Percentiles rank a stretch among this genome's conserved stretches.
phyloP scores from a whole-genome alignment of 2,113 vertebrate genomes.

The Thalassarche chlororhynchos region DNA sequence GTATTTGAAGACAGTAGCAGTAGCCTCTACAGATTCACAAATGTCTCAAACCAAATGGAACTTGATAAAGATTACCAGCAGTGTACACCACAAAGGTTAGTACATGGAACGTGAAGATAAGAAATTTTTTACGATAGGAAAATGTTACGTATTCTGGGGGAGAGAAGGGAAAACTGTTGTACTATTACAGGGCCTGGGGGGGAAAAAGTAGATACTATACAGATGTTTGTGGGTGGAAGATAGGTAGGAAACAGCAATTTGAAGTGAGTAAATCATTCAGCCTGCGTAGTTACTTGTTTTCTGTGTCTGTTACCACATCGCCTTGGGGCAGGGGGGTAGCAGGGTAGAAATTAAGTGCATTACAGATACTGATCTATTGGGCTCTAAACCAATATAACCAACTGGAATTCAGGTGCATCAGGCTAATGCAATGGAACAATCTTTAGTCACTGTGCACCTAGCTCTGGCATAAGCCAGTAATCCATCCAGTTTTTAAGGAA shows the following conservation, averaged over 20 bases:
- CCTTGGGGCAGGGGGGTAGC: neutral
- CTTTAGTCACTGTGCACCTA: neutral
- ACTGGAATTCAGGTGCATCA: neutral
- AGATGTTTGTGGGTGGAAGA: neutral
- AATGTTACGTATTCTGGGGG: neutral
- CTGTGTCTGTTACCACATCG: neutral
- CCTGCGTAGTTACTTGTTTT: neutral
- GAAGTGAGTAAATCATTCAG: neutral
- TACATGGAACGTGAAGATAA: neutral
- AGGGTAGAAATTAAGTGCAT: neutral
- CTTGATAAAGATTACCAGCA: constrained; percentile 73
- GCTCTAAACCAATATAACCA: neutral
- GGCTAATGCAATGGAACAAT: neutral
- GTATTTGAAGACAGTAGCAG: constrained; percentile 92
- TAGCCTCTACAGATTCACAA: constrained; percentile 92
- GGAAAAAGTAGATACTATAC: neutral
- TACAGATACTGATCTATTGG: neutral
- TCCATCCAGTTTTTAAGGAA: neutral
- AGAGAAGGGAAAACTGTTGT: neutral
- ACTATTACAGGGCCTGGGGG: neutral
- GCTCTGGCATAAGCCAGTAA: neutral
- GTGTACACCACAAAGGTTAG: constrained; percentile 70
- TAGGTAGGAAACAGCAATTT: neutral
- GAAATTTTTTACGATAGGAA: neutral
- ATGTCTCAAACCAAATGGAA: constrained; percentile 52